phyloP scores from a whole-genome alignment of 53 echinoderm and acorn worm species.

The Zoroaster sp. region DNA sequence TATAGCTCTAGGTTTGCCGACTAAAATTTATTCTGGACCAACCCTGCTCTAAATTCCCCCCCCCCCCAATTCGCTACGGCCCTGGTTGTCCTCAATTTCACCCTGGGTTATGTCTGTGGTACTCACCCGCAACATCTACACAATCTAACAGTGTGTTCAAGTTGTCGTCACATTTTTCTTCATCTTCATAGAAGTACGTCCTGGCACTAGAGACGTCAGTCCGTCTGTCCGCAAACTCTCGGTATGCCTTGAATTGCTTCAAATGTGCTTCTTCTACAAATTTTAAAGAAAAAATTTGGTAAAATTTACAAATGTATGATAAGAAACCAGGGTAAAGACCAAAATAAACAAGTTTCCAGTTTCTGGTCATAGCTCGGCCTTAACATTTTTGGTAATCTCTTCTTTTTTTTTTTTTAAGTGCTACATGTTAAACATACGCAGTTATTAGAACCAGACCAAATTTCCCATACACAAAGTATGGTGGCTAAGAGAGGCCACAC shows the following conservation, averaged over 20 bases:
- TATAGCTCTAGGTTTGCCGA: too few species aligned
- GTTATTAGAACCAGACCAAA: too few species aligned
- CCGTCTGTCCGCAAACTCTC: constrained; percentile 85
- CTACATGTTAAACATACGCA: too few species aligned
- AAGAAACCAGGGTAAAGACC: background rate
- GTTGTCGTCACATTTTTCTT: constrained; percentile 92
- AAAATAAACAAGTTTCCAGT: too few species aligned
- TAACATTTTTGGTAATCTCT: too few species aligned
- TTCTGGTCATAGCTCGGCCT: too few species aligned
- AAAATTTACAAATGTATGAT: background rate
- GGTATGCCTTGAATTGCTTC: constrained; percentile 80
- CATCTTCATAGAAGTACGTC: constrained; percentile 95
- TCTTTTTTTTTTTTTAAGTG: too few species aligned
- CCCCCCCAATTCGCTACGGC: background rate
- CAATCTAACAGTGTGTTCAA: constrained; percentile 80
- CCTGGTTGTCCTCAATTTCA: too few species aligned
- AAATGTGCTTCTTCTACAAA: constrained; percentile 75
- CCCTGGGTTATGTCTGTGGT: too few species aligned
- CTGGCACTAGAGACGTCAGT: constrained; percentile 91
- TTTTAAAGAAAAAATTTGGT: constrained; percentile 76
- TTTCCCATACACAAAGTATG: too few species aligned
- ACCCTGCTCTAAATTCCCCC: background rate
- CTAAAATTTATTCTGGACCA: too few species aligned
- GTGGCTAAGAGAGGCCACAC: too few species aligned
- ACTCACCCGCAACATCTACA: constrained; percentile 85